These are phyloP conservation scores for Lutjanus erythropterus DNA, from an alignment of 2,113 vertebrate species.

Conservation along the genomic window DNA sequence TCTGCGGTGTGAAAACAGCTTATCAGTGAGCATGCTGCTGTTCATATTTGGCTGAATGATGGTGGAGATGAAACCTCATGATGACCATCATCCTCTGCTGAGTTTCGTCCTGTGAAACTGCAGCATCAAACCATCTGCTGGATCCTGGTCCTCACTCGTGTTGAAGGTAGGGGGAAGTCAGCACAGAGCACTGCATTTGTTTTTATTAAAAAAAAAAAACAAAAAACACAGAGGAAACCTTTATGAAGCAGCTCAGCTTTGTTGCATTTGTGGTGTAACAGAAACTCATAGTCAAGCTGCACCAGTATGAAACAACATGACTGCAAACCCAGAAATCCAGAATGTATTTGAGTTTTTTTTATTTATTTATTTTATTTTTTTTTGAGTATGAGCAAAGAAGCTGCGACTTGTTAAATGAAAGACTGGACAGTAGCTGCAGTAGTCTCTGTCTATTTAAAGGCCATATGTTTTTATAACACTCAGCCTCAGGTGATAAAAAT, in stretches of 20 bases:
- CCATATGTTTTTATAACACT: conserved; percentile 4
- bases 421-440: neutral
- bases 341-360: neutral
- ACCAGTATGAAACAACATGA: neutral
- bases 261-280: conserved; percentile 4
- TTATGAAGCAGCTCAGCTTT: neutral
- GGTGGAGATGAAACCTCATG: conserved; percentile 43
- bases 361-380: no score
- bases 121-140: conserved; percentile 47
- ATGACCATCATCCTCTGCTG: conserved; percentile 49
- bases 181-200: neutral
- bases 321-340: conserved; percentile 3
- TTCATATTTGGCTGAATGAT: conserved; percentile 37
- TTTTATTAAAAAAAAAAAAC: neutral
- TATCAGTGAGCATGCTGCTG: conserved; percentile 17
- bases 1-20: neutral
- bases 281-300: conserved; percentile 12
- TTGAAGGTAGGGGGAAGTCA: conserved; percentile 58
- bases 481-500: conserved; percentile 23
- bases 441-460: conserved; percentile 4
- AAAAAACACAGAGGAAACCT: neutral
- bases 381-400: neutral
- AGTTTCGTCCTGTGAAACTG: conserved; percentile 58
- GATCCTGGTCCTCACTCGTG: conserved; percentile 13
- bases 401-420: conserved; percentile 9